A percentile compares a stretch with the other conserved stretches of the same genome.
Conservation (phyloP, 1,140 invertebrate genomes). For the Diuraphis noxia region DNA sequence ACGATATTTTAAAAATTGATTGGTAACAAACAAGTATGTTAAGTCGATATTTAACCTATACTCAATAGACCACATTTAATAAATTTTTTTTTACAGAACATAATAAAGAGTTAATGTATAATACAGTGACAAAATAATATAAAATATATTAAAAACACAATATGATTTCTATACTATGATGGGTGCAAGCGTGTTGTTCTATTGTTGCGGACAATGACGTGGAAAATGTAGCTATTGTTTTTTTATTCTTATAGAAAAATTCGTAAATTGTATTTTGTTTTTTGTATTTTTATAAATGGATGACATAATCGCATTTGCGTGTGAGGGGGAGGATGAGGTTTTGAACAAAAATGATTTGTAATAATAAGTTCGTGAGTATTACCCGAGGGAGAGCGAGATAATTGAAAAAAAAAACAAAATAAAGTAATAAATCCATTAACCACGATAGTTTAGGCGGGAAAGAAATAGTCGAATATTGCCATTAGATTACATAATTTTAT, state of each 20-base stretch:
- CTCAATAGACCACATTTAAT: background rate
- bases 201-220: background rate
- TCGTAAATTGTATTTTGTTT: background rate
- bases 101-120: background rate
- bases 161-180: background rate
- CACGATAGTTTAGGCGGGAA: background rate
- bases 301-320: background rate
- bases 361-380: conserved; percentile 3
- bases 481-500: conserved; percentile 15
- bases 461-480: conserved; percentile 16
- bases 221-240: background rate
- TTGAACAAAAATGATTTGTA: conserved; percentile 2
- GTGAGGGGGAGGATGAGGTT: too few relatives aligned
- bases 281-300: background rate
- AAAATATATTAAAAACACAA: background rate
- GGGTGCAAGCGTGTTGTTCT: background rate
- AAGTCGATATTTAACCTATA: background rate
- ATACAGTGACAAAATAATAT: background rate
- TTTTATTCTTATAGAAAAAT: background rate
- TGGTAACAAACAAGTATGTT: too few relatives aligned
- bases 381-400: conserved; percentile 12
- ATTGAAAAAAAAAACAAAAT: conserved; percentile 32
- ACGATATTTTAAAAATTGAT: background rate
- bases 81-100: background rate
- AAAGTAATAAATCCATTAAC: conserved; percentile 38